Evolutionary conservation across 2,113 vertebrate genomes (phyloP).

Genomic region (Myodes glareolus): DNA sequence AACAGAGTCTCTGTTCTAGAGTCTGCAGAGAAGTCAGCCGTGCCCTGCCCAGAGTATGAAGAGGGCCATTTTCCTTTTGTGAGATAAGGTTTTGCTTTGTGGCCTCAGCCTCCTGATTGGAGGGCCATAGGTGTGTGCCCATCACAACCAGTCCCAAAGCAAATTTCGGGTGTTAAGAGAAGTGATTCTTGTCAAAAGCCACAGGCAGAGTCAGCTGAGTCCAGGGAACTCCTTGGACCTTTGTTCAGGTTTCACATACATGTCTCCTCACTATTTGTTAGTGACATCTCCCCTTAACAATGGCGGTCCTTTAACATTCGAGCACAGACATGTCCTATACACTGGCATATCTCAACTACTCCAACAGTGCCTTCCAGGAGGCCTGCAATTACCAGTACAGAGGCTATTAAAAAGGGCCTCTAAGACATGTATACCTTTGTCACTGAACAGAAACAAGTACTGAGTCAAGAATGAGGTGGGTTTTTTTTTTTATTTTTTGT

Average conservation of each 20-base stretch:
- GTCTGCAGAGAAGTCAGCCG: background rate
- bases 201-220: background rate
- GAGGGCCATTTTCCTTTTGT: background rate
- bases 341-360: background rate
- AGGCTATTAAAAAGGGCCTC: background rate
- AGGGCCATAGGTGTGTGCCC: background rate
- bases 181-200: background rate
- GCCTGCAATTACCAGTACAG: background rate
- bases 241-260: background rate
- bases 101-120: background rate
- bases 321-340: background rate
- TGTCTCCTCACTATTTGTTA: background rate
- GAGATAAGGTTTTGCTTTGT: background rate
- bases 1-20: background rate
- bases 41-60: background rate
- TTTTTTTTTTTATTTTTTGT: background rate
- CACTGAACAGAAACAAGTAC: background rate
- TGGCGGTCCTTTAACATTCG: background rate
- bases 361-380: background rate
- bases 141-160: background rate
- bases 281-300: background rate
- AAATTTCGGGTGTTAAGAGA: background rate
- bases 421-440: background rate
- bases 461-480: background rate
- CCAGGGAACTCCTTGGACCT: background rate